Evolutionary conservation across 1,140 invertebrate genomes (phyloP).

Genomic region (Conus betulinus): DNA sequence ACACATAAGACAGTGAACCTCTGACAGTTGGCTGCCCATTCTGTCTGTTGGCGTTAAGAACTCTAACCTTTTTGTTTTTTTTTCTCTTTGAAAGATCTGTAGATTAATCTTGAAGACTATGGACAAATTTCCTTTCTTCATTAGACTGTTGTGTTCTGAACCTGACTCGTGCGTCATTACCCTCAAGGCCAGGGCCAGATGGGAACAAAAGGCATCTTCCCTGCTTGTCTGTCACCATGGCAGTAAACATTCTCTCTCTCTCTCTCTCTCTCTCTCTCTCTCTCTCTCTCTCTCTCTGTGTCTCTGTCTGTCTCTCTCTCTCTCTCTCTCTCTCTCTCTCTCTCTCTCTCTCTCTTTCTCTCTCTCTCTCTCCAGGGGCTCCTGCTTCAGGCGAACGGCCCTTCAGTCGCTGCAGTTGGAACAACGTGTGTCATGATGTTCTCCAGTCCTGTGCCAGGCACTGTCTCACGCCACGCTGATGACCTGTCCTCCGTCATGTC

Average conservation of each 20-base stretch:
- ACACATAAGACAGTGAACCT: too few relatives aligned
- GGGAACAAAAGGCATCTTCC: background rate
- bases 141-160: too few relatives aligned
- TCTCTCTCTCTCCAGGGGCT: background rate
- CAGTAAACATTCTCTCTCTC: background rate
- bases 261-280: background rate
- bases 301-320: background rate
- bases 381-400: background rate
- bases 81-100: too few relatives aligned
- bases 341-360: background rate
- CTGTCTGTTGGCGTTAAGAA: too few relatives aligned
- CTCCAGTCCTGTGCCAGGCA: background rate
- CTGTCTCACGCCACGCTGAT: background rate
- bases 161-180: too few relatives aligned
- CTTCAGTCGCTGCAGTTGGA: constrained; percentile 5
- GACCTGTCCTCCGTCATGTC: background rate
- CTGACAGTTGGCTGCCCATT: too few relatives aligned
- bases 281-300: background rate
- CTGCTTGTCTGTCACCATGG: background rate
- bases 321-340: background rate
- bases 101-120: too few relatives aligned
- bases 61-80: too few relatives aligned
- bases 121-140: too few relatives aligned
- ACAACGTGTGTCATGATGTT: constrained; percentile 18
- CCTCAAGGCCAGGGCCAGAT: too few relatives aligned